Base-by-base conservation (phyloP, 2,113 vertebrate genomes). In the Brachypodius melanocephalos region DNA sequence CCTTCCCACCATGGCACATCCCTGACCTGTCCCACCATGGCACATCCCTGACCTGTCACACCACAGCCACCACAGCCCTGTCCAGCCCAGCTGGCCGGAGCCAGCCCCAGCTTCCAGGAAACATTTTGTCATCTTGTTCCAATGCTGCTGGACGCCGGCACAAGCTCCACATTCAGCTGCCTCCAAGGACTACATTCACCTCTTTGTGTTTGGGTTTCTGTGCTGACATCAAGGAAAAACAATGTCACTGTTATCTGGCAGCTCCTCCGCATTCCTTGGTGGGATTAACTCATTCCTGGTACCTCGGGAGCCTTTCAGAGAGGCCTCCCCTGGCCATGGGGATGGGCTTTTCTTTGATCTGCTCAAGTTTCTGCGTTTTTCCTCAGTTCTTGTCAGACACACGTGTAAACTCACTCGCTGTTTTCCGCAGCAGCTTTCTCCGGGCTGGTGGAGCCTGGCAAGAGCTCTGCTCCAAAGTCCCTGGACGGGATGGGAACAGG, bases 181-280 rank as follows among this genome's bases (percentile, higher is more conserved):
- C 97, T 95, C 95, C 93, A 49, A 85, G 93, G 95, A 85, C 94
- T 89, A 95, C 97, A 93, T 89, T 98, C 96, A 97, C 95, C 96
- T 91, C 96, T 97, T 95, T 96, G 96, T 97, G 95, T 96, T 96
- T 96, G 97, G 96, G 91, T 96, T 97, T 96, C 93, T 82, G 95
- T 54, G 94, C 92, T 98, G 97, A 97, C 97, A 98, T 96, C 97
- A 97, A 96, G 97, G 96, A 97, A 96, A 96, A 98, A 97, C 94
- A 96, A 89, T 95, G 96, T 92, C 95, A 91, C 86, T 54, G 95
- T 83, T 96, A 92, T 94, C 94, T 92, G 92, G 91, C 90, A 71
- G 73, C 96, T 96, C 91, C 85, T 96, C 95, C 38, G 11, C 78
- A 90, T 95, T 96, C 94, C 73, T 18, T 26, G 85, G 40, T 73